Evolutionary conservation across 2,888 invertebrate species (phyloP).

Genomic region (Pomacea canaliculata): DNA sequence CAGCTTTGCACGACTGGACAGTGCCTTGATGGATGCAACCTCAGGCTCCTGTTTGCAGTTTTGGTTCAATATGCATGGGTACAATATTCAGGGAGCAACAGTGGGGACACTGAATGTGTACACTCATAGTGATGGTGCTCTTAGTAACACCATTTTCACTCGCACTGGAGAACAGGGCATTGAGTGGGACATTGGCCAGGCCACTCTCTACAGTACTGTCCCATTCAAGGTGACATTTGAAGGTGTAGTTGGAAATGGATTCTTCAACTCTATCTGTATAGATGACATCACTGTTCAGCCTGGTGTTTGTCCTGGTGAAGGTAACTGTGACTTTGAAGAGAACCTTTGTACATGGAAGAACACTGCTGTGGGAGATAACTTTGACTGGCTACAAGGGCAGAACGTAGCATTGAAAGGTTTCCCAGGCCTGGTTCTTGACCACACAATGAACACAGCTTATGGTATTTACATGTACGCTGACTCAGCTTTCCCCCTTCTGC

Average conservation of each 20-base stretch:
- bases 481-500: constrained; percentile 73
- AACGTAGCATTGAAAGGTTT: constrained; percentile 39
- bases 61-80: constrained; percentile 41
- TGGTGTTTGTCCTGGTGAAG: constrained; percentile 49
- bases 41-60: constrained; percentile 59
- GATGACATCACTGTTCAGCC: constrained; percentile 59
- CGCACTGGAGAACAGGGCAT: constrained; percentile 55
- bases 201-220: constrained; percentile 44
- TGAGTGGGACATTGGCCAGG: constrained; percentile 55
- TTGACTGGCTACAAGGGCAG: constrained; percentile 63
- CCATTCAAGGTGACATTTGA: constrained; percentile 53
- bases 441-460: constrained; percentile 52
- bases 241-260: constrained; percentile 54
- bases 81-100: constrained; percentile 59
- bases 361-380: constrained; percentile 59
- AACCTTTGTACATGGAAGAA: constrained; percentile 62
- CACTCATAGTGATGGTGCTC: constrained; percentile 21
- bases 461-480: constrained; percentile 84
- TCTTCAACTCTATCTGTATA: constrained; percentile 59
- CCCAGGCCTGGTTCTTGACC: constrained; percentile 53
- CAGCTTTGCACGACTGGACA: constrained; percentile 58
- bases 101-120: constrained; percentile 45
- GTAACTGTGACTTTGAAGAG: constrained; percentile 66
- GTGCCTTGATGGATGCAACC: constrained; percentile 45
- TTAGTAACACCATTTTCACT: constrained; percentile 45